A percentile compares a stretch with the other conserved stretches of the same genome.
phyloP scores from a whole-genome alignment of 2,113 vertebrate genomes.

The Hippocampus abdominalis region DNA sequence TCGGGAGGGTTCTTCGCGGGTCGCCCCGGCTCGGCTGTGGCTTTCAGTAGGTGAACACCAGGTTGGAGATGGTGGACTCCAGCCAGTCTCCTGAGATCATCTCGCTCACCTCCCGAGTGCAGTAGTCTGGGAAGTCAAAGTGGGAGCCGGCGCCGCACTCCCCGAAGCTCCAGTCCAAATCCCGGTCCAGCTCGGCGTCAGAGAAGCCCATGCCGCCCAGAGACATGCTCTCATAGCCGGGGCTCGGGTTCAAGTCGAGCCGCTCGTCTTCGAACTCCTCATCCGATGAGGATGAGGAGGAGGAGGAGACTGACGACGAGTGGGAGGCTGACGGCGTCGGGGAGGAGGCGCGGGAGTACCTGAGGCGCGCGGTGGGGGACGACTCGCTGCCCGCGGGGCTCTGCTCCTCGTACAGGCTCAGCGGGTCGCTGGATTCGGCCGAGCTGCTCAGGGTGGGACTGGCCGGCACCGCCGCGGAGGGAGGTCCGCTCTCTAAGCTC shows the following conservation, averaged over 20 bases:
- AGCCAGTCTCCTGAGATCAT: conserved; percentile 99
- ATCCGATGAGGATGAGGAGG: conserved; percentile 80
- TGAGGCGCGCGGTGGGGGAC: conserved; percentile 77
- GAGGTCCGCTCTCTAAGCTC: conserved; percentile 75
- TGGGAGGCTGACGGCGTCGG: conserved; percentile 87
- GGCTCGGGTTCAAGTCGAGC: conserved; percentile 85
- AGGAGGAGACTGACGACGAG: conserved; percentile 65
- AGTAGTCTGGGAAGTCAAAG: conserved; percentile 99
- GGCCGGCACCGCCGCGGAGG: conserved; percentile 83
- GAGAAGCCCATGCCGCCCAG: conserved; percentile 90
- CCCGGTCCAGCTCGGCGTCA: conserved; percentile 88
- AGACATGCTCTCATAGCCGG: conserved; percentile 90
- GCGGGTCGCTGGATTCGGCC: conserved; percentile 85
- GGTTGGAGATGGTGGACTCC: conserved; percentile 97
- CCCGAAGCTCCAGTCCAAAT: conserved; percentile 92
- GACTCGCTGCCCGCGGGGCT: conserved; percentile 68
- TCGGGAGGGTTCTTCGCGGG: conserved; percentile 21
- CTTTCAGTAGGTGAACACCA: conserved; percentile 97
- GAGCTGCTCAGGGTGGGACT: conserved; percentile 87
- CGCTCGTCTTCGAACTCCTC: conserved; percentile 97
- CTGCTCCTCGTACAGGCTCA: conserved; percentile 89
- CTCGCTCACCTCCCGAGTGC: conserved; percentile 98
- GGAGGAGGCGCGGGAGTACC: conserved; percentile 85
- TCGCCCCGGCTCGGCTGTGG: conserved; percentile 7
- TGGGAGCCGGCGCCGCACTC: conserved; percentile 92